These are phyloP conservation scores for Drosophila lacteicornis DNA, from an alignment of 1,140 invertebrate species.

Conservation along the genomic window DNA sequence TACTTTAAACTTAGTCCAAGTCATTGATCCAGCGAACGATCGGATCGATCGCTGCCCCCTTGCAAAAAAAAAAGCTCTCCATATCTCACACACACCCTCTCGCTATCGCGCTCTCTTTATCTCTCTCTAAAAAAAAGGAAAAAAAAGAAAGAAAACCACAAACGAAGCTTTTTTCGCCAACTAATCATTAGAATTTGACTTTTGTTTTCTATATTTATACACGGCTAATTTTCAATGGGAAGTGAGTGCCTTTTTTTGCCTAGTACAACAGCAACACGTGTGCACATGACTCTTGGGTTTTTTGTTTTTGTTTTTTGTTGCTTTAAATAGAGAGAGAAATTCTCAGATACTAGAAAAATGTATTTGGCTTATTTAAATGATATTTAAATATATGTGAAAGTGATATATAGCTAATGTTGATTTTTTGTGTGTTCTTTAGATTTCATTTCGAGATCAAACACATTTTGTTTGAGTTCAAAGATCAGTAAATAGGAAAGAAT, in stretches of 20 bases:
- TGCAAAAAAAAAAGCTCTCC: constrained; percentile 24
- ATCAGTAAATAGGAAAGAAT: no score
- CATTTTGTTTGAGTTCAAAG: no score
- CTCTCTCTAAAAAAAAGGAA: not conserved
- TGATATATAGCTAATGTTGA: no score
- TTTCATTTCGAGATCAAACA: not conserved
- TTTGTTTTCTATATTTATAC: constrained; percentile 53
- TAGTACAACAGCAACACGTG: constrained; percentile 49
- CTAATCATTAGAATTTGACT: constrained; percentile 53
- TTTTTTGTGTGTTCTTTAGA: not conserved
- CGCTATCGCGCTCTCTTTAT: constrained; percentile 1
- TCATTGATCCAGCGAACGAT: constrained; percentile 15
- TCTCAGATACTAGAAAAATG: not conserved
- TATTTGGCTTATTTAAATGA: not conserved
- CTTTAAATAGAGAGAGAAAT: constrained; percentile 1
- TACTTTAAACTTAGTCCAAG: constrained; percentile 63
- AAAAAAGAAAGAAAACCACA: not conserved
- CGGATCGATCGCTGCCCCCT: constrained; percentile 22
- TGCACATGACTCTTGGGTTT: constrained; percentile 28
- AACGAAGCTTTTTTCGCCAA: constrained; percentile 22
- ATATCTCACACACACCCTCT: not conserved
- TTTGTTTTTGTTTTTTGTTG: not conserved
- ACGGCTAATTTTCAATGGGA: constrained; percentile 51
- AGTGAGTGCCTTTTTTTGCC: constrained; percentile 28
- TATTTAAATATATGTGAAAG: no score